A percentile compares a stretch with the other conserved stretches of the same genome.
Evolutionary conservation across 1,140 invertebrate species (phyloP).

Genomic region (Formica exsecta): DNA sequence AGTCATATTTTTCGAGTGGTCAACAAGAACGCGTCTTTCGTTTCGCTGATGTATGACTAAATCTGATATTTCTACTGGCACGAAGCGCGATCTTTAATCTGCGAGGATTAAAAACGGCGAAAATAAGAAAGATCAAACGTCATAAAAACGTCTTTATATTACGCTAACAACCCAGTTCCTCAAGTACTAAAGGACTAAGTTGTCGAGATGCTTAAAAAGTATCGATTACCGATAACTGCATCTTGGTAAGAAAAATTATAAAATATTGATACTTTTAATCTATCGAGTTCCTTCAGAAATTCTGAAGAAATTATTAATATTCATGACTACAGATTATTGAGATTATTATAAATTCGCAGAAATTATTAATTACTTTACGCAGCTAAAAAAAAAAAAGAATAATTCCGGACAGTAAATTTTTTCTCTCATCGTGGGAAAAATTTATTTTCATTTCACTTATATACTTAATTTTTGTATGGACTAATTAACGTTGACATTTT

Average conservation of each 20-base stretch:
- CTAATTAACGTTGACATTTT: neutral
- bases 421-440: neutral
- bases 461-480: neutral
- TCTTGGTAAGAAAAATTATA: constrained; percentile 22
- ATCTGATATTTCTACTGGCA: constrained; percentile 35
- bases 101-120: constrained; percentile 13
- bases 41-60: constrained; percentile 57
- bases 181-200: neutral
- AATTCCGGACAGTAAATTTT: neutral
- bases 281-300: neutral
- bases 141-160: constrained; percentile 23
- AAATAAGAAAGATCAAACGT: constrained; percentile 14
- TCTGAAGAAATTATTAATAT: neutral
- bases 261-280: constrained; percentile 16
- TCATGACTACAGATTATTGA: neutral
- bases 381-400: neutral
- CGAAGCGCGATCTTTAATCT: constrained; percentile 31
- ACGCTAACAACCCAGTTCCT: constrained; percentile 10
- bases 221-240: neutral
- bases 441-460: neutral
- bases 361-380: constrained; percentile 6
- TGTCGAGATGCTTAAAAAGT: constrained; percentile 13
- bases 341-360: neutral
- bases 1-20: constrained; percentile 45
- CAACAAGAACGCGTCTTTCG: constrained; percentile 30